Percentiles rank a stretch among this genome's conserved stretches.
Evolutionary conservation across 2,113 vertebrate genomes (phyloP).

Genomic region (Clarias gariepinus): DNA sequence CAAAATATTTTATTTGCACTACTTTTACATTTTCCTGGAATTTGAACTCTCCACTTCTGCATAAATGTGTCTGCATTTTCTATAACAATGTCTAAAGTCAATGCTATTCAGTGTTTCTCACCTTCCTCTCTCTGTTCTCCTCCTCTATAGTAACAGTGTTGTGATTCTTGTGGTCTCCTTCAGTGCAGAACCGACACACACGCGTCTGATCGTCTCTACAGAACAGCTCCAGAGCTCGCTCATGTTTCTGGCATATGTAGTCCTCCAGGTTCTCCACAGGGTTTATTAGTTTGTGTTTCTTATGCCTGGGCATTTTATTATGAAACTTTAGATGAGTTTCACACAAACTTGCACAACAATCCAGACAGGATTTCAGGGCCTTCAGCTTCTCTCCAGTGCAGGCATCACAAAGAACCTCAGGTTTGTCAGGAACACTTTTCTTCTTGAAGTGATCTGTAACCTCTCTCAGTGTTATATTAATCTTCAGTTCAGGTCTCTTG

Average conservation of each 20-base stretch:
- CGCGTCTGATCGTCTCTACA: slow-evolving; percentile 50
- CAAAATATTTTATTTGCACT: no score
- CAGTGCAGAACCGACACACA: slow-evolving; percentile 11
- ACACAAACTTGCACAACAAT: background rate
- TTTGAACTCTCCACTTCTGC: no score
- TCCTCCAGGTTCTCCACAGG: background rate
- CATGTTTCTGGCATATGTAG: slow-evolving; percentile 52
- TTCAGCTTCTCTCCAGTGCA: background rate
- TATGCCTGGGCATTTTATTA: background rate
- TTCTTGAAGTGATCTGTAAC: background rate
- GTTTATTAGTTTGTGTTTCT: background rate
- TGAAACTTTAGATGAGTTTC: background rate
- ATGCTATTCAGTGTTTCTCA: background rate
- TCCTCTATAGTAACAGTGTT: background rate
- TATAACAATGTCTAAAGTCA: background rate
- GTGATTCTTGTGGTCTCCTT: background rate
- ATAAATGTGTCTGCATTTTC: background rate
- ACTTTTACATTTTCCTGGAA: no score
- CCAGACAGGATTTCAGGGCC: slow-evolving; percentile 3
- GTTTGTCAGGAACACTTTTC: background rate
- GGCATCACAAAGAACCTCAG: slow-evolving; percentile 61
- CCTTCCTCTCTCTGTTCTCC: slow-evolving; percentile 15
- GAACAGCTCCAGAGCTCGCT: slow-evolving; percentile 58
- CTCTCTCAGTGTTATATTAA: slow-evolving; percentile 8
- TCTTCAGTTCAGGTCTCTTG: background rate